Evolutionary conservation across 1,140 invertebrate species (phyloP).

Genomic region (Andrena cerasifolii): DNA sequence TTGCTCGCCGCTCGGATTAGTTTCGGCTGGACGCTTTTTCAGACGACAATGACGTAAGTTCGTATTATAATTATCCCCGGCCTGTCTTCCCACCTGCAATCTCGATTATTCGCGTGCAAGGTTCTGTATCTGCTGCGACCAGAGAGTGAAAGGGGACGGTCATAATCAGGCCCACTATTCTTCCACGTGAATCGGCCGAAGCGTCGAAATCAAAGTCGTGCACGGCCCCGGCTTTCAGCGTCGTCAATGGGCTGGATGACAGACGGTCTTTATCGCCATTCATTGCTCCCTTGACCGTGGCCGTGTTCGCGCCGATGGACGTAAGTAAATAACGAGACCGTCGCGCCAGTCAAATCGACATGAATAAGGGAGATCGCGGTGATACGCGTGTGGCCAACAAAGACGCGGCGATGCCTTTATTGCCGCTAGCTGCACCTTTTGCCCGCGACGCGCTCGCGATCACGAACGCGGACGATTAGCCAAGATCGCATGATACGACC

Average conservation of each 20-base stretch:
- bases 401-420: slow-evolving; percentile 54
- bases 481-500: slow-evolving; percentile 68
- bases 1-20: not conserved
- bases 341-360: slow-evolving; percentile 3
- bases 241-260: slow-evolving; percentile 37
- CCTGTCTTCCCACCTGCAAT: no score
- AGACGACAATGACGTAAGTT: not conserved
- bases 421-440: slow-evolving; percentile 59
- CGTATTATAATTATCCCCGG: not conserved
- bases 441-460: slow-evolving; percentile 46
- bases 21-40: not conserved
- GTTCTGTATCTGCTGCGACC: no score
- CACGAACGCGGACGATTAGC: slow-evolving; percentile 70
- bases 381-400: slow-evolving; percentile 54
- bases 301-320: slow-evolving; percentile 51
- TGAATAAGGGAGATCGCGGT: slow-evolving; percentile 61
- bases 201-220: slow-evolving; percentile 6
- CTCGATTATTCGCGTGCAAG: no score
- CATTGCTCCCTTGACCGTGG: slow-evolving; percentile 53
- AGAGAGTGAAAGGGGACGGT: not conserved
- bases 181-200: not conserved
- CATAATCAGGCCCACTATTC: not conserved
- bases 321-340: slow-evolving; percentile 61
- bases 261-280: slow-evolving; percentile 58
- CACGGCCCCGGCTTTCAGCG: slow-evolving; percentile 5